Conservation (phyloP, 2,113 vertebrate genomes). For the Rhombomys opimus region DNA sequence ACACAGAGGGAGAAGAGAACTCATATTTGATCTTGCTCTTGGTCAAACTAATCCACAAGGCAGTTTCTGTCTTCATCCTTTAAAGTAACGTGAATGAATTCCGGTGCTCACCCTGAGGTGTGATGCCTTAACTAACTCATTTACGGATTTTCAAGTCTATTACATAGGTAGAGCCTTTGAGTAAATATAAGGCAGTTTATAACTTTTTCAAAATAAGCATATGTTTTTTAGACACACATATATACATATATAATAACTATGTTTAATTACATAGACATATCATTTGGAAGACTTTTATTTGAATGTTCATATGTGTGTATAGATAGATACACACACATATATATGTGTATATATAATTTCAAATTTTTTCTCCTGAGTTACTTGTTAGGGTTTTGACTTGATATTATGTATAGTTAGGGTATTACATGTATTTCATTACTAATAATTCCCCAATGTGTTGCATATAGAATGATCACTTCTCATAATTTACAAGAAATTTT, state of each 20-base stretch:
- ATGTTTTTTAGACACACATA: neutral
- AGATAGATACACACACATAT: neutral
- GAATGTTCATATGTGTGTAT: neutral
- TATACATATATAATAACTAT: neutral
- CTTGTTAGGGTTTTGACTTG: neutral
- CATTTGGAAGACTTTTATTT: neutral
- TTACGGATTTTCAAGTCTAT: neutral
- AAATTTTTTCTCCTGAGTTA: neutral
- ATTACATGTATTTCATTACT: neutral
- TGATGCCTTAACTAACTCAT: neutral
- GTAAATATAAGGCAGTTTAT: neutral
- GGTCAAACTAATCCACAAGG: neutral
- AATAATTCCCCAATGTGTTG: neutral
- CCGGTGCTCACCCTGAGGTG: neutral
- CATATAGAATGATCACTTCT: neutral
- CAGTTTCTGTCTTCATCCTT: neutral
- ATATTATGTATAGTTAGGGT: conserved; percentile 10
- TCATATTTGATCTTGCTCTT: neutral
- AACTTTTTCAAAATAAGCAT: neutral
- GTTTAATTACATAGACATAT: neutral
- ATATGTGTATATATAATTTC: neutral
- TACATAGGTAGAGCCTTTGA: neutral
- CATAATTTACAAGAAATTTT: neutral
- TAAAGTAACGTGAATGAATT: neutral
- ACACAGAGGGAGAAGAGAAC: neutral